Evolutionary conservation across 1,140 invertebrate species (phyloP).

Genomic region (Mesaphorura yosii): DNA sequence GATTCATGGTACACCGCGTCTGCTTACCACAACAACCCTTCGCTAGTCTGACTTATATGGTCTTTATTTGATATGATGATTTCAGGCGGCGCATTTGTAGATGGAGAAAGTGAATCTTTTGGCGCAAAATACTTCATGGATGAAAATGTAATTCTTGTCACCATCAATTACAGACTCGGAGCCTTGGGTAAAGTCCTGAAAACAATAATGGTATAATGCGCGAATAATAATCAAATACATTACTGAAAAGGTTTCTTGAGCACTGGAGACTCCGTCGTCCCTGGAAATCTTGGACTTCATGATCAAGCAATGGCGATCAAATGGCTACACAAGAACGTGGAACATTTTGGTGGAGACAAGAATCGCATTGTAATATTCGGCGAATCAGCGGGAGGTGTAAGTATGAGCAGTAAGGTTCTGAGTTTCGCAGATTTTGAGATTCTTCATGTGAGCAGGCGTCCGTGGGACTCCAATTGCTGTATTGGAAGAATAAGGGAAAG

Average conservation of each 20-base stretch:
- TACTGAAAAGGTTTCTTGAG: conserved; percentile 14
- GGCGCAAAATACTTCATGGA: conserved; percentile 32
- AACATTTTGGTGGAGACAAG: neutral
- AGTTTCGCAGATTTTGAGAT: too few relatives aligned
- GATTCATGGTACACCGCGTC: too few relatives aligned
- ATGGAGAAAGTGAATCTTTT: conserved; percentile 24
- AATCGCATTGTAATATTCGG: neutral
- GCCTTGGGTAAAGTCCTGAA: neutral
- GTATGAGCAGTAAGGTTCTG: too few relatives aligned
- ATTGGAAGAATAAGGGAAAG: conserved; percentile 17
- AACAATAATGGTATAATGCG: too few relatives aligned
- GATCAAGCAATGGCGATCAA: conserved; percentile 9
- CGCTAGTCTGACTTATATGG: too few relatives aligned
- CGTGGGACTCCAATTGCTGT: neutral
- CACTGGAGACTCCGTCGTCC: neutral
- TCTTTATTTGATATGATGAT: too few relatives aligned
- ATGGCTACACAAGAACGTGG: conserved; percentile 11
- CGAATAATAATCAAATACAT: too few relatives aligned
- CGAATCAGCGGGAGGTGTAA: neutral
- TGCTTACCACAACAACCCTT: too few relatives aligned
- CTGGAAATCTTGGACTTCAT: conserved; percentile 12
- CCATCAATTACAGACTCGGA: conserved; percentile 31
- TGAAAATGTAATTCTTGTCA: conserved; percentile 37
- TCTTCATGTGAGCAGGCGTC: too few relatives aligned
- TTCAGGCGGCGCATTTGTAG: conserved; percentile 38